Evolutionary conservation across 2,113 vertebrate species (phyloP).

Genomic region (Delphinus delphis): DNA sequence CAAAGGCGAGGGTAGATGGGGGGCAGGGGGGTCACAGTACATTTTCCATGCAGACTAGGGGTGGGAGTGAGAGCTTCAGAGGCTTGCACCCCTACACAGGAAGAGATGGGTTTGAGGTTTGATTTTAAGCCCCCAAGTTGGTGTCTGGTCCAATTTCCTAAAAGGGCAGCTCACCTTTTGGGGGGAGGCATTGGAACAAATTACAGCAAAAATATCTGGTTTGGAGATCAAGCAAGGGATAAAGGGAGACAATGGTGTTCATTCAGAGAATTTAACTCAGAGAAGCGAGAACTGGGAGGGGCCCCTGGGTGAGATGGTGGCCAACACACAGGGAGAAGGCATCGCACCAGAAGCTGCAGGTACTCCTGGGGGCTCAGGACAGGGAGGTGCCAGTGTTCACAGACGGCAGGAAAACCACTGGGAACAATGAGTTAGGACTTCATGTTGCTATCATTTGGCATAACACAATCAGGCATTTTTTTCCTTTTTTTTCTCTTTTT

Average conservation of each 20-base stretch:
- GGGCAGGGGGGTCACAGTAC: constrained; percentile 55
- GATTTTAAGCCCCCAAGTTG: constrained; percentile 59
- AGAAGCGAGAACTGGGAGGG: background rate
- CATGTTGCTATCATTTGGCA: constrained; percentile 88
- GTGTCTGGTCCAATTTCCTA: constrained; percentile 63
- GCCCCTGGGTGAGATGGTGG: constrained; percentile 32
- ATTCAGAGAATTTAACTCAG: constrained; percentile 22
- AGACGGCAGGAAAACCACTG: constrained; percentile 81
- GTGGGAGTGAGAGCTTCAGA: constrained; percentile 66
- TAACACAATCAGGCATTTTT: constrained; percentile 86
- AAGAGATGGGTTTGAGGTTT: constrained; percentile 67
- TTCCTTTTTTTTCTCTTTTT: constrained; percentile 74
- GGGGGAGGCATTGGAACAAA: constrained; percentile 37
- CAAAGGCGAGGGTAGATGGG: constrained; percentile 39
- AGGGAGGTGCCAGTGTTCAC: constrained; percentile 83
- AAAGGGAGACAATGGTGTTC: constrained; percentile 11
- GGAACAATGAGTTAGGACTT: constrained; percentile 87
- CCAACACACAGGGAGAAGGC: constrained; percentile 64
- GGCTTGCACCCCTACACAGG: constrained; percentile 67
- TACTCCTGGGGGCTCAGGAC: constrained; percentile 75
- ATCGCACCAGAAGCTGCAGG: constrained; percentile 77
- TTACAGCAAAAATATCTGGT: constrained; percentile 39
- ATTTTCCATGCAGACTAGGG: constrained; percentile 77
- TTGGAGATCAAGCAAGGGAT: constrained; percentile 44
- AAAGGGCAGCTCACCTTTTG: constrained; percentile 54